Percentiles rank a stretch among this genome's conserved stretches.
Conservation (phyloP, 2,113 vertebrate genomes). For the Anhinga anhinga region DNA sequence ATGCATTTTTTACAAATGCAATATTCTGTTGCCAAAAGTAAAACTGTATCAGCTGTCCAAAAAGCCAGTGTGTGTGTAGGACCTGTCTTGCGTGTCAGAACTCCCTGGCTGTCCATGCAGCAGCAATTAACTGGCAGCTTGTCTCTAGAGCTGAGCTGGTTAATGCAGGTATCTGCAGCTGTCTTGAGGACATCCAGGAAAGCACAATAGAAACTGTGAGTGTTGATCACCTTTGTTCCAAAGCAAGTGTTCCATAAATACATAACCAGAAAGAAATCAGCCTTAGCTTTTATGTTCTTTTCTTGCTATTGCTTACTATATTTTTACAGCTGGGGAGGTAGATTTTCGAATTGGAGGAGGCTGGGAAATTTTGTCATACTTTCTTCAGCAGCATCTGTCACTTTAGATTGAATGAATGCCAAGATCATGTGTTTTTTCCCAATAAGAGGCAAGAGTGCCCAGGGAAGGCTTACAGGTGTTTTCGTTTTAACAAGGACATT, state of each 20-base stretch:
- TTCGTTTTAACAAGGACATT: slow-evolving; percentile 47
- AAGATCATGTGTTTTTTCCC: background rate
- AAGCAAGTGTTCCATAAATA: slow-evolving; percentile 17
- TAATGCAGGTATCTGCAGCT: background rate
- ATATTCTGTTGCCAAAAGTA: slow-evolving; percentile 4
- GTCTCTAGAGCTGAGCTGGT: background rate
- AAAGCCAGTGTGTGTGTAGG: background rate
- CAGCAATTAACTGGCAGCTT: background rate
- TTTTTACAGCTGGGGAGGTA: background rate
- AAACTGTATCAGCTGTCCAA: background rate
- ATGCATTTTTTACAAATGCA: background rate
- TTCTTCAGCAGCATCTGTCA: background rate
- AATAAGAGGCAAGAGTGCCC: background rate
- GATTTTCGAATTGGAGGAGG: background rate
- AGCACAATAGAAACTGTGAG: background rate
- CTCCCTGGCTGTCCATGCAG: background rate
- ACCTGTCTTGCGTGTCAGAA: background rate
- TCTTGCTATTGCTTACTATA: background rate
- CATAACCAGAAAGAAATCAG: background rate
- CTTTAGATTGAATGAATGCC: background rate
- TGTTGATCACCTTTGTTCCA: background rate
- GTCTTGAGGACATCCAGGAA: background rate
- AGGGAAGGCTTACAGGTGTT: slow-evolving; percentile 52
- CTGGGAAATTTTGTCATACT: background rate
- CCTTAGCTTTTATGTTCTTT: slow-evolving; percentile 19